These are phyloP conservation scores for Cranoglanis bouderius DNA, from an alignment of 2,113 vertebrate genomes.

Conservation along the genomic window DNA sequence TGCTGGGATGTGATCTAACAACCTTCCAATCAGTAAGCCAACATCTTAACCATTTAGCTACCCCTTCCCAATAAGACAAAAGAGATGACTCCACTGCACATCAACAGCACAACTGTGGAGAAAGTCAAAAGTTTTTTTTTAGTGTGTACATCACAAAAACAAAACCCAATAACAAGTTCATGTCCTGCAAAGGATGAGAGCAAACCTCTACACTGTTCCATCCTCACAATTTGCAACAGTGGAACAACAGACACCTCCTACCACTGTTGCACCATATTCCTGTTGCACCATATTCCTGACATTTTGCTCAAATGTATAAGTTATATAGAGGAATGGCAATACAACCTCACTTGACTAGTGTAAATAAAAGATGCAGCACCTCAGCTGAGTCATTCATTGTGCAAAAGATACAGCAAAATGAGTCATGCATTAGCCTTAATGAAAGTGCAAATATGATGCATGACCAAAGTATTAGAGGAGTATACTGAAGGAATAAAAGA, in stretches of 20 bases:
- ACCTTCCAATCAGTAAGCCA: too few species aligned
- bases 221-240: neutral
- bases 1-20: too few species aligned
- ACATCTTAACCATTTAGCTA: too few species aligned
- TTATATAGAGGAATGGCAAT: neutral
- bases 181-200: neutral
- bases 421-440: slow-evolving; percentile 12
- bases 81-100: neutral
- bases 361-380: slow-evolving; percentile 3
- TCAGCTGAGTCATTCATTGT: slow-evolving; percentile 6
- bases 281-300: neutral
- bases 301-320: neutral
- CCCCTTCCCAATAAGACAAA: neutral
- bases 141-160: neutral
- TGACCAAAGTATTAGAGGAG: slow-evolving; percentile 4
- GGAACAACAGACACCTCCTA: neutral
- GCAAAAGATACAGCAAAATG: slow-evolving; percentile 4
- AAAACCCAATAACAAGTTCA: too few species aligned
- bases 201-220: neutral
- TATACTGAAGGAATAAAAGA: neutral
- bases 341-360: neutral
- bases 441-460: slow-evolving; percentile 11
- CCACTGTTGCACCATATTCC: neutral
- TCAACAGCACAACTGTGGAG: neutral
- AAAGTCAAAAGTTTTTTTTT: neutral